Conservation (phyloP, 2,113 vertebrate genomes). For the Thinocorus orbignyianus region DNA sequence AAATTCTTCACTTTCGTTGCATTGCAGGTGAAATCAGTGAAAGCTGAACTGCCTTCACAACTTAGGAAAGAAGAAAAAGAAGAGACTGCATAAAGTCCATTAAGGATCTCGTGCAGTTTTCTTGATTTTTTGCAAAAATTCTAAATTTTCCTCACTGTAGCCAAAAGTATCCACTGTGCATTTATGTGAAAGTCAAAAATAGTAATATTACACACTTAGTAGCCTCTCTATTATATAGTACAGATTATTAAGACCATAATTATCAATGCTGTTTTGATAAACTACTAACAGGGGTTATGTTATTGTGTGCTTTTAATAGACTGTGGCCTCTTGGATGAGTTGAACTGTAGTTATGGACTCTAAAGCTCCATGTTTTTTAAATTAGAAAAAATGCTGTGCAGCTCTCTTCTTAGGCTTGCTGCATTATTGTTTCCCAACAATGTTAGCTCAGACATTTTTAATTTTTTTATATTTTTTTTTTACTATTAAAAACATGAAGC, state of each 20-base stretch:
- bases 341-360: not conserved
- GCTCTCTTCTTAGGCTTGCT: not conserved
- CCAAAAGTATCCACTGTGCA: not conserved
- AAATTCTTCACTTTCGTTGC: not conserved
- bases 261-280: not conserved
- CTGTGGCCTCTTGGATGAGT: not conserved
- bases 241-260: not conserved
- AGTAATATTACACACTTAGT: not conserved
- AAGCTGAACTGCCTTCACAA: not conserved
- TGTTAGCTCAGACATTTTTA: not conserved
- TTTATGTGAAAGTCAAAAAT: not conserved
- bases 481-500: not conserved
- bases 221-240: not conserved
- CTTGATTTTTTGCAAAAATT: not conserved
- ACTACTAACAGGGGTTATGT: not conserved
- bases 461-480: not conserved
- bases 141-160: not conserved
- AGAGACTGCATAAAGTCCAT: not conserved
- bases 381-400: not conserved
- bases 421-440: not conserved
- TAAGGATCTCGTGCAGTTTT: not conserved
- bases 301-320: not conserved
- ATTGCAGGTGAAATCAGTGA: not conserved
- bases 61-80: not conserved
- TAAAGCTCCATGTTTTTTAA: not conserved